Conservation (phyloP, 1,140 invertebrate genomes). For the Diabrotica virgifera region DNA sequence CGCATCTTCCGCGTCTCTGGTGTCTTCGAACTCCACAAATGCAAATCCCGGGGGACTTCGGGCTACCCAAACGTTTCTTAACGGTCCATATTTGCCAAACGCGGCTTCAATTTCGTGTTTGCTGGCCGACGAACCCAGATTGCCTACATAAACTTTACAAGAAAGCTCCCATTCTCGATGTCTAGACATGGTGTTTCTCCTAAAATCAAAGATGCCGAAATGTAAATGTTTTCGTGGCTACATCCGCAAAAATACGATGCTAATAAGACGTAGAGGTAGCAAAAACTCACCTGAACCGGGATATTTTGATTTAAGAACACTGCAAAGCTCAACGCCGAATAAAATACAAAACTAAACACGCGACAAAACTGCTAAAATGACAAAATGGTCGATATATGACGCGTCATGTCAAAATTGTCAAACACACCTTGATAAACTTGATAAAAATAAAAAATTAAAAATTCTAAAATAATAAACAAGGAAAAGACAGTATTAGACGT, state of each 20-base stretch:
- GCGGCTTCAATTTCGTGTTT: constrained; percentile 89
- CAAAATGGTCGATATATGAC: too few relatives aligned
- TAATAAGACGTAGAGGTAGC: neutral
- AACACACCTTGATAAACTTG: too few relatives aligned
- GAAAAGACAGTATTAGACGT: too few relatives aligned
- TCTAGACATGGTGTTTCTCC: constrained; percentile 61
- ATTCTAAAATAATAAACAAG: too few relatives aligned
- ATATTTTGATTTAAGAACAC: constrained; percentile 5
- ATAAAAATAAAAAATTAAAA: too few relatives aligned
- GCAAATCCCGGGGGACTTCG: constrained; percentile 93
- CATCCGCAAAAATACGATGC: neutral
- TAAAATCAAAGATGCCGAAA: neutral
- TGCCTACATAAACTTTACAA: constrained; percentile 99
- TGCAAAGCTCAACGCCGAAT: too few relatives aligned
- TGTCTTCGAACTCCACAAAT: constrained; percentile 98
- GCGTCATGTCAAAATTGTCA: too few relatives aligned
- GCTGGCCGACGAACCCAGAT: constrained; percentile 86
- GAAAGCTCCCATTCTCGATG: constrained; percentile 90
- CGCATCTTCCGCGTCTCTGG: constrained; percentile 95
- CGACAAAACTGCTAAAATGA: too few relatives aligned
- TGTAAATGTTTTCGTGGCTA: neutral
- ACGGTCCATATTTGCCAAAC: constrained; percentile 91
- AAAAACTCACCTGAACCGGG: constrained; percentile 5
- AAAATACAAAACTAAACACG: too few relatives aligned
- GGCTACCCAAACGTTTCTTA: constrained; percentile 97